These are phyloP conservation scores for Calliopsis andreniformis DNA, from an alignment of 1,140 invertebrate genomes.

Conservation along the genomic window DNA sequence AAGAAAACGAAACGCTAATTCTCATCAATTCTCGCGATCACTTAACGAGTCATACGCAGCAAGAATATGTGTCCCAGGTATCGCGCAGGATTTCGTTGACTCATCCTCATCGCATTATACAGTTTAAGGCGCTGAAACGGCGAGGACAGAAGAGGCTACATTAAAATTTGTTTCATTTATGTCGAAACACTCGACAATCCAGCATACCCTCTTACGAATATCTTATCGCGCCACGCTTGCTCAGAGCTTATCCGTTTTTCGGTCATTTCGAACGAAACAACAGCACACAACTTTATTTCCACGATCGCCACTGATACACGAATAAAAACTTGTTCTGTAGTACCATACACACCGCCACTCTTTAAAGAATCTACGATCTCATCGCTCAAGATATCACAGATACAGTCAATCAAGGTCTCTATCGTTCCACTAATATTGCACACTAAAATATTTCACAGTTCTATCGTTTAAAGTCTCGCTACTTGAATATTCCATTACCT, in stretches of 20 bases:
- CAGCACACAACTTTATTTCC: no score
- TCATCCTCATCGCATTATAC: neutral
- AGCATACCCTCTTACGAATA: neutral
- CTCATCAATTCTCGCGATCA: neutral
- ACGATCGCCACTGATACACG: neutral
- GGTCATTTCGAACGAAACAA: neutral
- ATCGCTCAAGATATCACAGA: no score
- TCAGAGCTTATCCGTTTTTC: neutral
- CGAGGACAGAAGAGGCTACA: neutral
- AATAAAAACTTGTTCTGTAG: neutral
- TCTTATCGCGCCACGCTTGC: slow-evolving; percentile 8
- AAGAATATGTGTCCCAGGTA: no score
- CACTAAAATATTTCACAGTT: no score
- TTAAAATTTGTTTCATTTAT: slow-evolving; percentile 20
- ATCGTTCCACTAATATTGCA: no score
- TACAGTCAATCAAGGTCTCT: no score
- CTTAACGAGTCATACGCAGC: no score
- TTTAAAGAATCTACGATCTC: neutral
- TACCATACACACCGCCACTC: neutral
- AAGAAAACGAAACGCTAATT: no score
- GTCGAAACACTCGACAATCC: neutral
- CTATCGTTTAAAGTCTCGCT: no score
- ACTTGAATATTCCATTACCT: no score
- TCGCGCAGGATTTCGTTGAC: neutral
- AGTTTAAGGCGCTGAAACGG: neutral